Evolutionary conservation across 2,888 invertebrate genomes (phyloP), one percentile per base, ranked within the genome.

Genomic region (Deilephila porcellus): DNA sequence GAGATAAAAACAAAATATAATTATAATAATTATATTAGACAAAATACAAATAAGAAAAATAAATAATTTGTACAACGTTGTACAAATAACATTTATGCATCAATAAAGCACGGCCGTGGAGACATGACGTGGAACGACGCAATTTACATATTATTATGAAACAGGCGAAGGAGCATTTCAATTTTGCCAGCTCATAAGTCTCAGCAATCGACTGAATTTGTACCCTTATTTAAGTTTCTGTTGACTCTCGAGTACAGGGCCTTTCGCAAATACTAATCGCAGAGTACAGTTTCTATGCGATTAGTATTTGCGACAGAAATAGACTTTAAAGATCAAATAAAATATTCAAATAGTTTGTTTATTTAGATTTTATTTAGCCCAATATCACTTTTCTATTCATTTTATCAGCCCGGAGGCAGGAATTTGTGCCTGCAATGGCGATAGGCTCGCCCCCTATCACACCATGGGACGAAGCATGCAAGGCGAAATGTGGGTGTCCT

Each of bases 91-190:
- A 19, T 62, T 60, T 20, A 60, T 60, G 63, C 29, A 32, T 53
- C 70, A 45, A 45, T 70, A 32, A 60, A 32, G 29, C 19, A 52
- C 52, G 59, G 29, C 60, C 5, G 29, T 56, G 34, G 32, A 60
- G 60, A 52, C 60, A 53, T 76, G 82, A 79, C 76, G 79, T 75
- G 71, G 72, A 79, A 83, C 76, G 78, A 81, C 79, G 82, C 82
- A 83, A 88, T 88, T 88, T 88, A 82, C 88, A 88, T 87, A 79
- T 81, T 81, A 86, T 87, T 86, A 85, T 76, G 76, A 80, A 80
- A 83, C 80, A 83, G 85, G 80, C 79, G 79, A 78, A 74, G 79
- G 80, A 81, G 79, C 79, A 83, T 83, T 86, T 86, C 84, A 87
- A 85, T 87, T 86, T 84, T 80, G 78, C 76, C 80, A 81, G 79